Conservation (phyloP, 1,140 invertebrate genomes). For the Drosophila mauritiana region DNA sequence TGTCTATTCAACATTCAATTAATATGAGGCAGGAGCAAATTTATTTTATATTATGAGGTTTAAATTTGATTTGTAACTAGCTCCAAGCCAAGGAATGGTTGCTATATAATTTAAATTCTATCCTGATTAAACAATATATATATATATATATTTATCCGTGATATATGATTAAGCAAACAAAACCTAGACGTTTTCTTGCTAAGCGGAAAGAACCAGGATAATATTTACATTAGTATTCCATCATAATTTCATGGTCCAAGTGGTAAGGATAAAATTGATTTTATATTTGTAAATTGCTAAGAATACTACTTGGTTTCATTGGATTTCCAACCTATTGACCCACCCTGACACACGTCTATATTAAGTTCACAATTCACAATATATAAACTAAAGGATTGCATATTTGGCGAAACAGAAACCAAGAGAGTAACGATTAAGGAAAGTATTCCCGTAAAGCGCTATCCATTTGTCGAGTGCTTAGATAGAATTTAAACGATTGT, state of each 20-base stretch:
- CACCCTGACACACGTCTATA: slow-evolving; percentile 24
- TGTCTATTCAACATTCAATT: background rate
- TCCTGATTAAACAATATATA: slow-evolving; percentile 2
- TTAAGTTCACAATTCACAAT: slow-evolving; percentile 30
- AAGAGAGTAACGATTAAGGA: slow-evolving; percentile 30
- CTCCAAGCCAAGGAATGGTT: background rate
- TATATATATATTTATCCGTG: slow-evolving; percentile 4
- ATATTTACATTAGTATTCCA: background rate
- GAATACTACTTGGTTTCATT: slow-evolving; percentile 1
- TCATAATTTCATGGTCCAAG: background rate
- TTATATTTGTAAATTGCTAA: slow-evolving; percentile 4
- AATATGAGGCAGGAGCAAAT: background rate
- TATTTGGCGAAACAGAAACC: slow-evolving; percentile 13
- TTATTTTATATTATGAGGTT: background rate
- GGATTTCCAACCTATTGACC: slow-evolving; percentile 17
- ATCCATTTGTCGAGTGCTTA: slow-evolving; percentile 31
- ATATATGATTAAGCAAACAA: slow-evolving; percentile 10
- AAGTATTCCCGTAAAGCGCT: slow-evolving; percentile 32
- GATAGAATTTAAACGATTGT: slow-evolving; percentile 19
- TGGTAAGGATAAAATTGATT: background rate
- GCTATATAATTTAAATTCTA: background rate
- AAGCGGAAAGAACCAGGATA: slow-evolving; percentile 9
- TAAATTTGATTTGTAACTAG: background rate
- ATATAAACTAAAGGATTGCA: background rate
- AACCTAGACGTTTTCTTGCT: slow-evolving; percentile 15